Evolutionary conservation across 2,888 invertebrate species (phyloP), one percentile per base, ranked within the genome.

Genomic region (Dasysyrphus albostriatus): DNA sequence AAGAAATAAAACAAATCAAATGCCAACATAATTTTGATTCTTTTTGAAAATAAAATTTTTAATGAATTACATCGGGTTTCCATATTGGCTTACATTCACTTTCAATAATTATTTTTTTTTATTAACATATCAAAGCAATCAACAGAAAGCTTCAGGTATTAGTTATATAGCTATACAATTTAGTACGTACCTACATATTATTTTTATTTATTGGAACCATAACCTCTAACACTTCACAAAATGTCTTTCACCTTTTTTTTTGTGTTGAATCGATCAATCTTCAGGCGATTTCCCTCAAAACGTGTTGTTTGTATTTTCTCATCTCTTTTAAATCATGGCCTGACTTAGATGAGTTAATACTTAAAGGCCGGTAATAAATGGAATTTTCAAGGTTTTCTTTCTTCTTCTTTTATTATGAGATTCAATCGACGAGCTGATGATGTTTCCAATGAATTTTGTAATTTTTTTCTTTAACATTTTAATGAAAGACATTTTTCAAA

Each of bases 261-360:
- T n/a, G n/a, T 39, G 1, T 9, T 63, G 16, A 12, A 42, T 69
- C 61, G 42, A 54, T 78, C 49, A 67, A 67, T 67, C 34, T 49
- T 49, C 34, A 34, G 19, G 7, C n/a, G 32, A 77, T 39, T 54
- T 61, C 51, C 47, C 19, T 39, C 6, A 24, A 12, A 44, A 1
- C 29, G 34, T 34, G n/a, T 16, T 61, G 7, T 29, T 58, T 56
- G 8, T 10, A 16, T 44, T 29, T 61, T 74, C 16, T 16, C 37
- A 58, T 37, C 34, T 16, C 12, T 5, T 16, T 58, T 37, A 5
- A 6, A 16, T 16, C 9, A 58, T 9, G 58, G 12, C 16, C 16
- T 4, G 34, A 58, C 34, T 56, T 14, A 12, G 2, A 0, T 24
- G 24, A 24, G 24, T 24, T 24, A 2, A 12, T 39, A 3, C 12